Percentiles rank a stretch among this genome's conserved stretches.
phyloP scores from a whole-genome alignment of 2,888 invertebrate species.

The Sylvicola cinctus region DNA sequence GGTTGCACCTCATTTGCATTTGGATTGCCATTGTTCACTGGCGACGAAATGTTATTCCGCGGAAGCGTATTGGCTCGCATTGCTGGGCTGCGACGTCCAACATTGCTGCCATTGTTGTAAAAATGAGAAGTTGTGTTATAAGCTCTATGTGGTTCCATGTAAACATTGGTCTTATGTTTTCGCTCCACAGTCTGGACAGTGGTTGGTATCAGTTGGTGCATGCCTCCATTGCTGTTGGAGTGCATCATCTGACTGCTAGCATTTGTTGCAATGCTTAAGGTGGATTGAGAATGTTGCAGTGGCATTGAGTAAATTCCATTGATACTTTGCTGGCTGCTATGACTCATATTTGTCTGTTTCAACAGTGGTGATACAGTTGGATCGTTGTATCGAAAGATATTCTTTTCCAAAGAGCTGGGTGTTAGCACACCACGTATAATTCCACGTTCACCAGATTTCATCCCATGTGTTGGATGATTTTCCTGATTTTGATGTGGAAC shows the following conservation, averaged over 20 bases:
- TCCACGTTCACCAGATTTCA: slow-evolving; percentile 15
- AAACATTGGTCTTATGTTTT: slow-evolving; percentile 10
- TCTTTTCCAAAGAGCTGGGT: slow-evolving; percentile 24
- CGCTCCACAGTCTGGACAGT: background rate
- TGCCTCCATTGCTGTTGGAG: background rate
- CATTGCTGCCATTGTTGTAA: slow-evolving; percentile 16
- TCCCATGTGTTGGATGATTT: slow-evolving; percentile 26
- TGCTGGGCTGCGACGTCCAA: slow-evolving; percentile 15
- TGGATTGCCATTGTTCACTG: slow-evolving; percentile 10
- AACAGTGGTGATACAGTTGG: slow-evolving; percentile 23
- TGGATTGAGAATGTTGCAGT: slow-evolving; percentile 22
- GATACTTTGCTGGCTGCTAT: slow-evolving; percentile 21
- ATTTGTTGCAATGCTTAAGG: slow-evolving; percentile 21
- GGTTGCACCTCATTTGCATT: slow-evolving; percentile 9
- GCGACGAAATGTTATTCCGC: slow-evolving; percentile 34
- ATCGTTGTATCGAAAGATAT: slow-evolving; percentile 26
- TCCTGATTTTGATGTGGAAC: slow-evolving; percentile 20
- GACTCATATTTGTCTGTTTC: slow-evolving; percentile 12
- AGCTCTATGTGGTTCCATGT: slow-evolving; percentile 18
- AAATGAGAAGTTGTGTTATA: slow-evolving; percentile 10
- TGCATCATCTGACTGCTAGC: background rate
- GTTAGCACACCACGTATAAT: slow-evolving; percentile 25
- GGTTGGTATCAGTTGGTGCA: slow-evolving; percentile 12
- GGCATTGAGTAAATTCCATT: slow-evolving; percentile 12
- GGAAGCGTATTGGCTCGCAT: slow-evolving; percentile 49